Conservation (phyloP, 2,888 invertebrate species). For the Plagodis pulveraria region DNA sequence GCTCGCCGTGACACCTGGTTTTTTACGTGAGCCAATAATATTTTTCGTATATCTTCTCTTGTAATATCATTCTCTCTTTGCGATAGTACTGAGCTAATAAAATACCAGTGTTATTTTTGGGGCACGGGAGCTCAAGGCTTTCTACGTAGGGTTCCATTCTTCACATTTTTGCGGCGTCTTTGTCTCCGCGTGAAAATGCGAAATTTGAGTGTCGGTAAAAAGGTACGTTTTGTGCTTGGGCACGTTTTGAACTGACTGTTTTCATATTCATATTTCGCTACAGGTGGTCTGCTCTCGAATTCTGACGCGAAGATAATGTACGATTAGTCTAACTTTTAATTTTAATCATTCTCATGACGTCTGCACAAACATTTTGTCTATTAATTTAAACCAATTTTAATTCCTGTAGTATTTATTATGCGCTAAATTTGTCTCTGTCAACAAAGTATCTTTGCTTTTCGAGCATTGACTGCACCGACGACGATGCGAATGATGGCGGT, state of each 20-base stretch:
- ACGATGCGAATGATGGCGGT: slow-evolving; percentile 53
- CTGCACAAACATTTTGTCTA: slow-evolving; percentile 2
- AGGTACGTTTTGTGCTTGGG: slow-evolving; percentile 61
- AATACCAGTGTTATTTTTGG: slow-evolving; percentile 50
- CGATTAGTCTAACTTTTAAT: slow-evolving; percentile 37
- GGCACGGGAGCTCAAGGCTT: slow-evolving; percentile 40
- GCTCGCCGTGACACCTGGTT: slow-evolving; percentile 36
- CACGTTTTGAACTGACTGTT: slow-evolving; percentile 54
- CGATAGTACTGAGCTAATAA: slow-evolving; percentile 37
- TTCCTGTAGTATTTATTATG: slow-evolving; percentile 4
- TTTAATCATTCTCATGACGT: slow-evolving; percentile 17
- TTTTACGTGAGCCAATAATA: slow-evolving; percentile 35
- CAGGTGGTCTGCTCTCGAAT: slow-evolving; percentile 58
- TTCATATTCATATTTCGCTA: slow-evolving; percentile 56
- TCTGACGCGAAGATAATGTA: slow-evolving; percentile 31
- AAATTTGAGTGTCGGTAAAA: slow-evolving; percentile 62
- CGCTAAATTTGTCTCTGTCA: slow-evolving; percentile 1
- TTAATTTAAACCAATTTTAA: background rate
- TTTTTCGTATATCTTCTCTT: slow-evolving; percentile 24
- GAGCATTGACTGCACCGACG: slow-evolving; percentile 45
- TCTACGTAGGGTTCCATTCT: slow-evolving; percentile 51
- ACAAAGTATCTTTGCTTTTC: slow-evolving; percentile 33
- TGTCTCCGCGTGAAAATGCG: slow-evolving; percentile 58
- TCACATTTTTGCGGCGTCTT: slow-evolving; percentile 68
- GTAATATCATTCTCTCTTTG: slow-evolving; percentile 20